These are phyloP conservation scores for Echinometra lucunter DNA, from an alignment of 53 echinoderm and acorn worm species.

Conservation along the genomic window DNA sequence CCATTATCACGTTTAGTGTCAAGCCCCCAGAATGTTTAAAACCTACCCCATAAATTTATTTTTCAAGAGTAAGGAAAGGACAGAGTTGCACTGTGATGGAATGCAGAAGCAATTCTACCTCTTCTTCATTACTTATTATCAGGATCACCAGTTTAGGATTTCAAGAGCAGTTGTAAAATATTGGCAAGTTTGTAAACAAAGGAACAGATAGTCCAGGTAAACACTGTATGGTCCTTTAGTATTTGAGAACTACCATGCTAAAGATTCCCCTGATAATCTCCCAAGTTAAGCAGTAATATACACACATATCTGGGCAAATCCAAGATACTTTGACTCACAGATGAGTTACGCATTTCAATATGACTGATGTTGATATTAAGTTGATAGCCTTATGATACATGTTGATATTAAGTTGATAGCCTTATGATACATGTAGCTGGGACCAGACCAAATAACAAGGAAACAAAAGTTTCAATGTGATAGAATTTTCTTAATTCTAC, in stretches of 20 bases:
- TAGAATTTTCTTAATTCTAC: too few species aligned
- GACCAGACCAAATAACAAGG: too few species aligned
- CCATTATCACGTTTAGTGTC: constrained; percentile 51
- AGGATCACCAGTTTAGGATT: background rate
- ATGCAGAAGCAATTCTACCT: background rate
- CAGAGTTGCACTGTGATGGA: background rate
- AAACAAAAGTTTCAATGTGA: too few species aligned
- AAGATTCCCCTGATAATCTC: background rate
- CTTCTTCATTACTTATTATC: background rate
- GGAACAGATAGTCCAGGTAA: constrained; percentile 7
- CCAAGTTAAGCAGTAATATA: background rate
- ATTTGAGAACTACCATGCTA: background rate
- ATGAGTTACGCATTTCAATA: too few species aligned
- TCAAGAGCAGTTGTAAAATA: constrained; percentile 36
- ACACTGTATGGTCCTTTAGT: background rate
- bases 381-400: too few species aligned
- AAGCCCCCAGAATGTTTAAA: constrained; percentile 49
- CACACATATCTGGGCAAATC: too few species aligned
- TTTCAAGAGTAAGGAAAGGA: background rate
- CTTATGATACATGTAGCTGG: too few species aligned
- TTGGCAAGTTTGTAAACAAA: background rate
- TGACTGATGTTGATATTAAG: too few species aligned
- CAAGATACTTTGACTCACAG: too few species aligned
- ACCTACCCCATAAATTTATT: constrained; percentile 36
- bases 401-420: too few species aligned